Evolutionary conservation across 1,140 invertebrate species (phyloP), one percentile per base, ranked within the genome.

Genomic region (Drosophila aff.): DNA sequence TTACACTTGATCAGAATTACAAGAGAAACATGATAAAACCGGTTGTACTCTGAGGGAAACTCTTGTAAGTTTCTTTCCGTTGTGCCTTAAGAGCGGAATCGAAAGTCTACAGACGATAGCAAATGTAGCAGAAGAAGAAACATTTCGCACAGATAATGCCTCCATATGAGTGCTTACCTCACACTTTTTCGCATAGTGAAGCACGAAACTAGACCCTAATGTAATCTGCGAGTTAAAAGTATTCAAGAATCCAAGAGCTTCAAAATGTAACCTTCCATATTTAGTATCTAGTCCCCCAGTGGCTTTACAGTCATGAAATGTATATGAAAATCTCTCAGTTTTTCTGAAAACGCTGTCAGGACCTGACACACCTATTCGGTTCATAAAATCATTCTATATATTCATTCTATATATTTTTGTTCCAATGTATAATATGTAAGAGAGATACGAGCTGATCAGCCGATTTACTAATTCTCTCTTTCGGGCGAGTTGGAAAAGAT

Each of bases 391-490:
- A 23, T 23, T 26, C 16, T 52, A 23, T 62, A 52, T 9, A n/a
- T n/a, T n/a, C n/a, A n/a, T n/a, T n/a, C n/a, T n/a, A n/a, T n/a
- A n/a, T 40, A 47, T 15, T 47, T 44, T 7, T 40, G 4, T 21
- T 40, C 6, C 11, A 33, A 40, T 23, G 10, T 23, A 23, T 26
- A 64, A 28, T 36, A 69, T 69, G 67, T 67, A 68, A 71, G 2
- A 28, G 4, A 53, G 38, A 4, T 28, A 26, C 23, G 3, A 16
- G 46, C 8, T 21, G 44, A 49, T 9, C 8, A 18, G 23, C 26
- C 28, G 26, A 10, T 38, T 33, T 26, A 28, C 49, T 43, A 38
- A 40, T n/a, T 66, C 10, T 31, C 18, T 62, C 18, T 13, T 18
- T 9, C 33, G 21, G 23, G 13, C 26, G 21, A 36, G 33, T 52